A percentile compares a stretch with the other conserved stretches of the same genome.
phyloP scores from a whole-genome alignment of 2,888 invertebrate genomes.

The Nemotelus nigrinus region DNA sequence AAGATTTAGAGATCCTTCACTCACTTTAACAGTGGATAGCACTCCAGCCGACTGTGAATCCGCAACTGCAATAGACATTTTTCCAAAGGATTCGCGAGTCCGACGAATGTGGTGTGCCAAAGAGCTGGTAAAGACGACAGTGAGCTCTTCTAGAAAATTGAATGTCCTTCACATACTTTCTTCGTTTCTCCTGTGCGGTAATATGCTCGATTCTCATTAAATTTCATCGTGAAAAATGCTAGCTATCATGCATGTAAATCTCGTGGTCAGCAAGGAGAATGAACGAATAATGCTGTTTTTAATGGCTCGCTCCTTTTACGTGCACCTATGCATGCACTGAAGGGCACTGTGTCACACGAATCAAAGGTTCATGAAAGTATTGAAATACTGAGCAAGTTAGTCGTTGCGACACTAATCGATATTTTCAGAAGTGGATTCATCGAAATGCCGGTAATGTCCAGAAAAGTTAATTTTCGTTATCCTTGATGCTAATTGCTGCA shows the following conservation, averaged over 20 bases:
- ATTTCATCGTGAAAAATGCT: constrained; percentile 25
- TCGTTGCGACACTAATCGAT: constrained; percentile 18
- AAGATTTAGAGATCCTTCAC: constrained; percentile 10
- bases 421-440: constrained; percentile 9
- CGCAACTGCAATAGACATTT: constrained; percentile 25
- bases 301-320: neutral
- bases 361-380: neutral
- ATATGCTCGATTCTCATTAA: constrained; percentile 26
- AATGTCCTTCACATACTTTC: constrained; percentile 42
- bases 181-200: neutral
- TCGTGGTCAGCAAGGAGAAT: neutral
- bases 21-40: constrained; percentile 5
- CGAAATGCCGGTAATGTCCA: constrained; percentile 21
- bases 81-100: neutral
- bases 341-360: constrained; percentile 38
- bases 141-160: neutral
- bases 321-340: constrained; percentile 1
- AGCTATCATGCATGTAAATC: constrained; percentile 38
- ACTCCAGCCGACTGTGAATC: constrained; percentile 26
- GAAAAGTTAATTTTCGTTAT: neutral
- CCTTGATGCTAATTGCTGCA: constrained; percentile 2
- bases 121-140: neutral
- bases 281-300: neutral
- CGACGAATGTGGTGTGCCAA: neutral
- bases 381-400: neutral